These are phyloP conservation scores for Nebria salina DNA, from an alignment of 2,888 invertebrate genomes.

Conservation along the genomic window DNA sequence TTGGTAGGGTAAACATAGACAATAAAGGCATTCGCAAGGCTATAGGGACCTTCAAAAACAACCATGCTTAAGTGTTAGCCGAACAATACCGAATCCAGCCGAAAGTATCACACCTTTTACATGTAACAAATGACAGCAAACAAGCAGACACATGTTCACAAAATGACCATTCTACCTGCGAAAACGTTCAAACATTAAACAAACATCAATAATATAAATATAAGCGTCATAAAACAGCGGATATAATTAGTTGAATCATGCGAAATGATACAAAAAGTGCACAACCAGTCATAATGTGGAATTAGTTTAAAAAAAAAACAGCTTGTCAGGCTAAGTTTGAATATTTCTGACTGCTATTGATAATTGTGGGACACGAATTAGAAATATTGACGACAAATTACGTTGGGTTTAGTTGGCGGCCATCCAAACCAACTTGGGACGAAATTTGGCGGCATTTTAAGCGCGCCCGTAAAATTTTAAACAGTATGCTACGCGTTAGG, in stretches of 20 bases:
- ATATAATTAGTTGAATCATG: neutral
- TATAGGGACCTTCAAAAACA: neutral
- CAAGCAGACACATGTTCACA: neutral
- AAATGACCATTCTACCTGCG: neutral
- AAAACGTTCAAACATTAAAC: neutral
- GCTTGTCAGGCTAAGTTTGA: slow-evolving; percentile 42
- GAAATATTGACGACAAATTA: neutral
- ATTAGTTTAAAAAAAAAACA: slow-evolving; percentile 4
- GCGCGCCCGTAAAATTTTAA: neutral
- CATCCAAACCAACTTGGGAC: neutral
- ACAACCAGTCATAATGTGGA: neutral
- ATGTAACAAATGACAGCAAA: neutral
- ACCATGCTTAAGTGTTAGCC: neutral
- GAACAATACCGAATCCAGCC: neutral
- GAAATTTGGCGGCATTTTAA: neutral
- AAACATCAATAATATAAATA: neutral
- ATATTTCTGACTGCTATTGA: slow-evolving; percentile 37
- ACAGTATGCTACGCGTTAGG: neutral
- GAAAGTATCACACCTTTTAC: neutral
- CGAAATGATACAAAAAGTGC: neutral
- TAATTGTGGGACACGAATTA: neutral
- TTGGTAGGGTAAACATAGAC: too few species aligned
- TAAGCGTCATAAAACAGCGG: neutral
- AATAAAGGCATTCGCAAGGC: neutral
- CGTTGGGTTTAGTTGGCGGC: neutral